These are phyloP conservation scores for Dione vanillae DNA, from an alignment of 2,888 invertebrate species.

Conservation along the genomic window DNA sequence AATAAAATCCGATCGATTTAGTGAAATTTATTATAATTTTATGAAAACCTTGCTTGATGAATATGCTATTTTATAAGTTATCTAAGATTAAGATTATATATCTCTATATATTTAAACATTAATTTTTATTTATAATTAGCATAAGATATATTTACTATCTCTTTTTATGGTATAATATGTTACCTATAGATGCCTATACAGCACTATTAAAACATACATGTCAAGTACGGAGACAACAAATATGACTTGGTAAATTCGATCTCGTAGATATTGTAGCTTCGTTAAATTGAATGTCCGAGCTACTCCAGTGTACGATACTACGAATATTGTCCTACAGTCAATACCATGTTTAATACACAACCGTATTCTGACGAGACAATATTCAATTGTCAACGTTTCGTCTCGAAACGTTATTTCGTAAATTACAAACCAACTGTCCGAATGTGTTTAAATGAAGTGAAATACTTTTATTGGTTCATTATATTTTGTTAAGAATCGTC, in stretches of 20 bases:
- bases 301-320: conserved; percentile 8
- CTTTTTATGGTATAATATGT: too few relatives aligned
- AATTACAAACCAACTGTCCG: neutral
- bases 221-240: neutral
- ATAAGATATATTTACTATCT: too few relatives aligned
- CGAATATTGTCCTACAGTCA: conserved; percentile 12
- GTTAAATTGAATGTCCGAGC: conserved; percentile 1
- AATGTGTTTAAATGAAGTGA: neutral
- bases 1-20: too few relatives aligned
- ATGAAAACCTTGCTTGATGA: too few relatives aligned
- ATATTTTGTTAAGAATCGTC: too few relatives aligned
- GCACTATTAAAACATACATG: neutral
- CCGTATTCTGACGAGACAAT: neutral
- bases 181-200: neutral
- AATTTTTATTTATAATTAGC: too few relatives aligned
- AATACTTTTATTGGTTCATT: neutral
- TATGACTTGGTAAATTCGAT: neutral
- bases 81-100: too few relatives aligned
- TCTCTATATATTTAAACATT: too few relatives aligned
- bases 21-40: too few relatives aligned
- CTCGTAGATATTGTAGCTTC: neutral
- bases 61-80: too few relatives aligned
- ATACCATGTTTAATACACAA: neutral
- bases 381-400: conserved; percentile 1
- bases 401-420: neutral